phyloP scores from a whole-genome alignment of 2,888 invertebrate species.

The Vanessa cardui region DNA sequence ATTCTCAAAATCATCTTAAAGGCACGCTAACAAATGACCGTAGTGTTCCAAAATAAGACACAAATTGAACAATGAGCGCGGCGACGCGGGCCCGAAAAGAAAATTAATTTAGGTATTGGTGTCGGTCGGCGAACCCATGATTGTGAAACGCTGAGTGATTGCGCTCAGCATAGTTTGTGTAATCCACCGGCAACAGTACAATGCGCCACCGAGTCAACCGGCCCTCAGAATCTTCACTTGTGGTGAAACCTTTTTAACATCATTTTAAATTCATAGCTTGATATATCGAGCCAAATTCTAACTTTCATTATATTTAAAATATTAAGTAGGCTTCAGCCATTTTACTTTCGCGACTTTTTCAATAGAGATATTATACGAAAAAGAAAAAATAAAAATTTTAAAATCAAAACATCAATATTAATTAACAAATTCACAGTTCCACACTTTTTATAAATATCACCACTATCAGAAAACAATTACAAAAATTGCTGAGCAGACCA shows the following conservation, averaged over 20 bases:
- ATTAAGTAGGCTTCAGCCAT: too few species aligned
- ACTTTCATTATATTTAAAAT: neutral
- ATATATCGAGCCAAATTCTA: neutral
- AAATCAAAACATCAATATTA: conserved; percentile 2
- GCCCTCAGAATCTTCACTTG: conserved; percentile 73
- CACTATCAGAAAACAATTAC: conserved; percentile 69
- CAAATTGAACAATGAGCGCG: conserved; percentile 75
- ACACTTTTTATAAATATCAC: conserved; percentile 47
- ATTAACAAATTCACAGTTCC: conserved; percentile 19
- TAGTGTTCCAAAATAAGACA: conserved; percentile 62
- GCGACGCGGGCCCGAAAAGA: conserved; percentile 74
- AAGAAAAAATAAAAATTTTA: neutral
- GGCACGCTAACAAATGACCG: neutral
- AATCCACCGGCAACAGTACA: conserved; percentile 66
- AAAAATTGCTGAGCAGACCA: conserved; percentile 68
- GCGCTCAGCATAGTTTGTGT: conserved; percentile 78
- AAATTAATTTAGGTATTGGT: conserved; percentile 83
- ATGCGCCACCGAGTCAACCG: conserved; percentile 68
- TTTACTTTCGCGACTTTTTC: too few species aligned
- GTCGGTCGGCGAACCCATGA: conserved; percentile 77
- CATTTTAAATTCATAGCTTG: conserved; percentile 12
- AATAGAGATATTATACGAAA: neutral
- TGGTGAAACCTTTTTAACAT: conserved; percentile 55
- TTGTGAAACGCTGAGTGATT: conserved; percentile 79
- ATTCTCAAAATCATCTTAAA: conserved; percentile 4